A percentile compares a stretch with the other conserved stretches of the same genome.
These are phyloP conservation scores for Palaemon carinicauda DNA, from an alignment of 1,140 invertebrate species.

Conservation along the genomic window DNA sequence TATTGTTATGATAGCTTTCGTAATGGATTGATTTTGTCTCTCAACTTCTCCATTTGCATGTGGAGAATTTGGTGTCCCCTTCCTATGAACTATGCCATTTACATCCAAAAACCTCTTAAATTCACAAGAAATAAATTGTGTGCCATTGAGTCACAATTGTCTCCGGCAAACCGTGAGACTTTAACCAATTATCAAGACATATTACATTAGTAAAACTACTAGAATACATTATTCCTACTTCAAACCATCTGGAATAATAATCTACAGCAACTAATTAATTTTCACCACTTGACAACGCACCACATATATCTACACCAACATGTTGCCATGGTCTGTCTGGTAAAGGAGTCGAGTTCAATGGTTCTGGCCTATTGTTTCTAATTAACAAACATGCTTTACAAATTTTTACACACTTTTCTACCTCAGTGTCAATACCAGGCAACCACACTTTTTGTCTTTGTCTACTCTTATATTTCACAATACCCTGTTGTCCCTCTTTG, in stretches of 20 bases:
- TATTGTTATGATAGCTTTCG: not conserved
- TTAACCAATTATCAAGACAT: not conserved
- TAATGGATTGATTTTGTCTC: not conserved
- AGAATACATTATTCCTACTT: too few relatives aligned
- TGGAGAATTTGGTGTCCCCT: not conserved
- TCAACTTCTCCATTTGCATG: not conserved
- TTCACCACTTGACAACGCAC: not conserved
- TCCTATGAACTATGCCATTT: too few relatives aligned
- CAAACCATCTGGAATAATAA: too few relatives aligned
- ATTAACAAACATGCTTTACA: not conserved
- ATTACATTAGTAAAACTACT: too few relatives aligned
- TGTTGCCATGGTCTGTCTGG: constrained; percentile 9
- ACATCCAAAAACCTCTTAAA: too few relatives aligned
- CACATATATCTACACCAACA: not conserved
- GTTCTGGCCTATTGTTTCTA: not conserved
- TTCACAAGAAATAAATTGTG: too few relatives aligned
- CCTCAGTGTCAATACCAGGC: not conserved
- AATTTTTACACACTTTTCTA: not conserved
- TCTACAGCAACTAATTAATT: too few relatives aligned
- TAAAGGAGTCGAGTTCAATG: not conserved
- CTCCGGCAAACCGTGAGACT: too few relatives aligned
- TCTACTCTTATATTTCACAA: not conserved
- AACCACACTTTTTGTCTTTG: not conserved
- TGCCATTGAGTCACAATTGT: too few relatives aligned
- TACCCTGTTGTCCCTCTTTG: not conserved